Percentiles rank a stretch among this genome's conserved stretches.
Conservation (phyloP, 1,140 invertebrate genomes). For the Caenorhabditis latens region DNA sequence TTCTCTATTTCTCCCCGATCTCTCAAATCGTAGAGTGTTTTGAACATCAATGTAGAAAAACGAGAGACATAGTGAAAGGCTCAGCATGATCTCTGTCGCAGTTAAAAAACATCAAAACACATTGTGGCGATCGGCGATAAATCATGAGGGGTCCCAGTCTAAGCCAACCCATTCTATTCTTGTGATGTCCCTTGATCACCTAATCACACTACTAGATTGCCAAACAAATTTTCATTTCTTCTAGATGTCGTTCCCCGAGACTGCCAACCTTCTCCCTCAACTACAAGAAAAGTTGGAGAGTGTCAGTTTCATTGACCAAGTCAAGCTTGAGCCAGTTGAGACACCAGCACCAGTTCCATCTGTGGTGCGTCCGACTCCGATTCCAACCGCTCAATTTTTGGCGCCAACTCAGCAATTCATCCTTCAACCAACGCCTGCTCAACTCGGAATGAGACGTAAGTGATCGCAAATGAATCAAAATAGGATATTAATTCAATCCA, state of each 20-base stretch:
- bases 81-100: constrained; percentile 17
- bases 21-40: neutral
- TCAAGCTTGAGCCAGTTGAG: neutral
- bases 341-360: neutral
- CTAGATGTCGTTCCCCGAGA: constrained; percentile 35
- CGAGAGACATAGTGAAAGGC: neutral
- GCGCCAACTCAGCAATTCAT: constrained; percentile 22
- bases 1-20: constrained; percentile 45
- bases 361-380: constrained; percentile 1
- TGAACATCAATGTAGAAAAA: constrained; percentile 1
- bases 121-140: constrained; percentile 21
- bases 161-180: neutral
- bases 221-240: neutral
- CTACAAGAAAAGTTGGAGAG: constrained; percentile 31
- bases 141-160: neutral
- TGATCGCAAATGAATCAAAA: neutral
- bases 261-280: constrained; percentile 2
- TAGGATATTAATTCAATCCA: no score
- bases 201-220: neutral
- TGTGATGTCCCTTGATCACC: constrained; percentile 27
- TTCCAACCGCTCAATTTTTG: constrained; percentile 43
- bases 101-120: constrained; percentile 13
- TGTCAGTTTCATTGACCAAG: constrained; percentile 1
- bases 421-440: constrained; percentile 48
- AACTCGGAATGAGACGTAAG: constrained; percentile 46